A percentile compares a stretch with the other conserved stretches of the same genome.
Evolutionary conservation across 1,140 invertebrate species (phyloP).

Genomic region (Psilanteris sp.): DNA sequence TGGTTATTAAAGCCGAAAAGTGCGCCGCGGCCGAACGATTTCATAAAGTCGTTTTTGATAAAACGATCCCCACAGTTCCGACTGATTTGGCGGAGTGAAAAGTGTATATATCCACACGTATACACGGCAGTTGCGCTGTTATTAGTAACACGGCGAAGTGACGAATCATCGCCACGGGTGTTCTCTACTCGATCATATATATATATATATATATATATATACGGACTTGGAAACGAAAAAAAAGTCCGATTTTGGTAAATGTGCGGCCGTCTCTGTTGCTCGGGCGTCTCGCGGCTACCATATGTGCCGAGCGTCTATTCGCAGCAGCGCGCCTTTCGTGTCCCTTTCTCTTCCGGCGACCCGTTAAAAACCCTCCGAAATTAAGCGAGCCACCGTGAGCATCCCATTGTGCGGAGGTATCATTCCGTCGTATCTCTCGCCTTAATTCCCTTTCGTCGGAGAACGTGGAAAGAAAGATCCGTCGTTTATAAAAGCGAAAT

Average conservation of each 20-base stretch:
- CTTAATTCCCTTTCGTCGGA: constrained; percentile 10
- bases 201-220: too few relatives aligned
- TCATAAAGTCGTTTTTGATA: too few relatives aligned
- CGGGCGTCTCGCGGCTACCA: constrained; percentile 32
- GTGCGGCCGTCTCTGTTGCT: constrained; percentile 3
- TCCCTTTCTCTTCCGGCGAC: constrained; percentile 27
- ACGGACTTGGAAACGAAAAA: constrained; percentile 5
- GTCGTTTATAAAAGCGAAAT: constrained; percentile 14
- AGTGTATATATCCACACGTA: too few relatives aligned
- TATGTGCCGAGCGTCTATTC: constrained; percentile 18
- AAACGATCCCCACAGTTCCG: too few relatives aligned
- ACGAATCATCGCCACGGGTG: constrained; percentile 56
- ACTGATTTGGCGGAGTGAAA: too few relatives aligned
- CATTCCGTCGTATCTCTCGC: constrained; percentile 36
- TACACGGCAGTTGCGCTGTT: constrained; percentile 29
- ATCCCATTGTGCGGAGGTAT: constrained; percentile 46
- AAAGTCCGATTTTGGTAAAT: constrained; percentile 38
- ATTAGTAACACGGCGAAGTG: constrained; percentile 44
- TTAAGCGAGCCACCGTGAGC: constrained; percentile 35
- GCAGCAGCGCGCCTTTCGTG: constrained; percentile 22
- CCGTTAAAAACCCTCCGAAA: constrained; percentile 46
- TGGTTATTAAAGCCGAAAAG: too few relatives aligned
- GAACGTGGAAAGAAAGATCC: constrained; percentile 3
- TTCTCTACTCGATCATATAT: constrained; percentile 39
- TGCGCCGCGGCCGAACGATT: too few relatives aligned